Evolutionary conservation across 2,888 invertebrate genomes (phyloP), one percentile per base, ranked within the genome.

Genomic region (Acleris emargana): DNA sequence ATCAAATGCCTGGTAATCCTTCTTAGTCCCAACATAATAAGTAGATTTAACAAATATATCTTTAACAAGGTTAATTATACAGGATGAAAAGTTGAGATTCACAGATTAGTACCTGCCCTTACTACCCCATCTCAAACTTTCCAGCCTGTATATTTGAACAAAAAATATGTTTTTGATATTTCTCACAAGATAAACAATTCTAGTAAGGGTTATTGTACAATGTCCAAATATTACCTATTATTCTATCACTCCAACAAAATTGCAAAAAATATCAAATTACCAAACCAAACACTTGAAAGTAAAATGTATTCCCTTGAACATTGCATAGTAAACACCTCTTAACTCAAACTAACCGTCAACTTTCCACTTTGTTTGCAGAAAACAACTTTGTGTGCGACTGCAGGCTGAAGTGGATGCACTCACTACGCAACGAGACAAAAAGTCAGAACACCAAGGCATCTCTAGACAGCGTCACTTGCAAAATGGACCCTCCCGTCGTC

Each of bases 311-410:
- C 45, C 38, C n/a, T 11, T 32, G n/a, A 42, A 13, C 42, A 42
- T 6, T 16, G 42, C 54, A 38, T 18, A 28, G 20, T 49, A 22
- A 55, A 16, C 7, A 22, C 32, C 18, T 43, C 20, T 49, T 47
- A 22, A 57, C 42, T 60, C n/a, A 17, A 43, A 47, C 5, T 25
- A 42, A 58, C 51, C 69, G 68, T 54, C 55, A 68, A 52, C 51
- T 67, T 66, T 68, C 45, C 67, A 63, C 77, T 75, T 76, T 79
- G 73, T 81, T 93, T 93, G 58, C 95, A 97, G 97, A 95, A 77
- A 97, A 97, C 91, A 95, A 94, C 83, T 95, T 97, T 87, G 94
- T 95, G 75, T 97, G 97, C 89, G 96, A 97, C 93, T 97, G 97
- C 85, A 95, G 96, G 72, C 90, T 97, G 73, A 94, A 95, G 73